These are phyloP conservation scores for Crotophaga sulcirostris DNA, from an alignment of 2,113 vertebrate species.

Conservation along the genomic window DNA sequence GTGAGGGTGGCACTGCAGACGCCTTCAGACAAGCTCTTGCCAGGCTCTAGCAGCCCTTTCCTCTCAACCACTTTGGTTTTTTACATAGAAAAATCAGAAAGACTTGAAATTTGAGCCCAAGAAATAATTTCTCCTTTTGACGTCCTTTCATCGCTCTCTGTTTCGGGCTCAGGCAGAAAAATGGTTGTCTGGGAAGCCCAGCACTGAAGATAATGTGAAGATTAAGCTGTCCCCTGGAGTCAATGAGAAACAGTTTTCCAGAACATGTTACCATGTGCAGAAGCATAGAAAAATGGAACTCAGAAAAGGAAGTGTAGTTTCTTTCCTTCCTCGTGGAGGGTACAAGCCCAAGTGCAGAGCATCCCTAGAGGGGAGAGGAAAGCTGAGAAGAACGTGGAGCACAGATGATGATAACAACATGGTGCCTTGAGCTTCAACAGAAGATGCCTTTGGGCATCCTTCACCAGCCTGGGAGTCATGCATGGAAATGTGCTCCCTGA, in stretches of 20 bases:
- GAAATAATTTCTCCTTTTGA: not conserved
- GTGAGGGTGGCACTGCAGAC: not conserved
- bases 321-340: not conserved
- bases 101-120: not conserved
- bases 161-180: not conserved
- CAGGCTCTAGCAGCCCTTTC: not conserved
- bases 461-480: not conserved
- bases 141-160: fast-evolving
- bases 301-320: not conserved
- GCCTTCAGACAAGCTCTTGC: not conserved
- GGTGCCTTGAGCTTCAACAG: not conserved
- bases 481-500: not conserved
- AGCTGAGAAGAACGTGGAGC: not conserved
- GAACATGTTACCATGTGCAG: not conserved
- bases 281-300: not conserved
- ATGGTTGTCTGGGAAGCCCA: not conserved
- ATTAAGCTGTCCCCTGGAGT: not conserved
- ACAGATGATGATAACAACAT: not conserved
- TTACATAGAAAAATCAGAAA: not conserved
- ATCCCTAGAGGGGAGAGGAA: fast-evolving
- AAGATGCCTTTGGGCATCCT: not conserved
- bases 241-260: not conserved
- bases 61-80: not conserved
- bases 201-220: not conserved
- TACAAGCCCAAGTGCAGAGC: not conserved